Conservation (phyloP, 2,888 invertebrate species). For the Hesperia comma region DNA sequence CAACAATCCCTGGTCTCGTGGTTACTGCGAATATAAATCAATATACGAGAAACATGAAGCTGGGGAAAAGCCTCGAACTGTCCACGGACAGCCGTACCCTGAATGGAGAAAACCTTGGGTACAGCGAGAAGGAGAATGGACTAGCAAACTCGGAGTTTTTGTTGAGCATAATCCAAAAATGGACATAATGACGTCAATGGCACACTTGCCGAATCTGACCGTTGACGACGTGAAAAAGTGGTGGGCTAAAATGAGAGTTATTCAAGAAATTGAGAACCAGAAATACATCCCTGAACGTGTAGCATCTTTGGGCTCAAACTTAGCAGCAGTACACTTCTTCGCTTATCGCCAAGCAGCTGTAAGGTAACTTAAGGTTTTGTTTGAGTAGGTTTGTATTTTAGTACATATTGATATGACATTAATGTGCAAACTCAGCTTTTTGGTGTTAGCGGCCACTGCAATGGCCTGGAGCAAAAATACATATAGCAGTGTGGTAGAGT, state of each 20-base stretch:
- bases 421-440: too few species aligned
- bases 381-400: neutral
- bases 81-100: constrained; percentile 75
- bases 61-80: constrained; percentile 57
- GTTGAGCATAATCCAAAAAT: constrained; percentile 70
- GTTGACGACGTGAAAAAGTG: constrained; percentile 79
- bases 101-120: constrained; percentile 86
- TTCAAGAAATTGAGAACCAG: constrained; percentile 84
- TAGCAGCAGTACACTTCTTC: constrained; percentile 94
- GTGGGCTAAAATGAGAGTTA: constrained; percentile 79
- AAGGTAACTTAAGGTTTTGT: constrained; percentile 64
- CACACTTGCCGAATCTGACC: constrained; percentile 80
- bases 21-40: constrained; percentile 66
- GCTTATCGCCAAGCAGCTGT: constrained; percentile 89
- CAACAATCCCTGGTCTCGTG: constrained; percentile 50
- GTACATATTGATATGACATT: neutral
- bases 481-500: too few species aligned
- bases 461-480: too few species aligned
- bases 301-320: constrained; percentile 88
- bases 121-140: constrained; percentile 83
- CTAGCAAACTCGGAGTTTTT: constrained; percentile 83
- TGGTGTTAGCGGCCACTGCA: too few species aligned
- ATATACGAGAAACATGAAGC: constrained; percentile 71
- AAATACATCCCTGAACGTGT: constrained; percentile 84
- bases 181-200: constrained; percentile 69